Evolutionary conservation across 2,888 invertebrate genomes (phyloP).

Genomic region (Drosophila austrosaltans): DNA sequence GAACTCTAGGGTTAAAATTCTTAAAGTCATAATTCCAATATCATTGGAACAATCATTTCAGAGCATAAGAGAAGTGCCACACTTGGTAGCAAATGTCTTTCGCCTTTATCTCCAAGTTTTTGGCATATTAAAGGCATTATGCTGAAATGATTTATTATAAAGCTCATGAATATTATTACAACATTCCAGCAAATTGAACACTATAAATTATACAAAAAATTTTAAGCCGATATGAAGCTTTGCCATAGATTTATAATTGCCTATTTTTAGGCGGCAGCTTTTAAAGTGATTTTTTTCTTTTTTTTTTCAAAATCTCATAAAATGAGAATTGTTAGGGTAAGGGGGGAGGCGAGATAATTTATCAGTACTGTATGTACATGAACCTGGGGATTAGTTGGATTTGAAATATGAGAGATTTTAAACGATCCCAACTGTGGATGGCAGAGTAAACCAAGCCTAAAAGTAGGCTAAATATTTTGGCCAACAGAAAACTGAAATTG

Average conservation of each 20-base stretch:
- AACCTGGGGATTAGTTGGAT: constrained; percentile 1
- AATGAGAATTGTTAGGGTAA: not conserved
- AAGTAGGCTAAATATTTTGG: constrained; percentile 27
- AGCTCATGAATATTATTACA: not conserved
- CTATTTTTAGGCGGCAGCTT: constrained; percentile 48
- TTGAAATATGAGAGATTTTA: not conserved
- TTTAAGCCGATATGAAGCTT: constrained; percentile 6
- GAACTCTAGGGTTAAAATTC: no score
- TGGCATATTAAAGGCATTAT: constrained; percentile 2
- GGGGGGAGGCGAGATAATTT: constrained; percentile 1
- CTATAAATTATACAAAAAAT: constrained; percentile 1
- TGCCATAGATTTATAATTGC: constrained; percentile 35
- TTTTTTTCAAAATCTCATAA: constrained; percentile 8
- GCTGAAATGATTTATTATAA: not conserved
- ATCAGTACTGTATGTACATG: constrained; percentile 2
- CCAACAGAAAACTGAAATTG: constrained; percentile 26
- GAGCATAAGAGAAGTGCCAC: no score
- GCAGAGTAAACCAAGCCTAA: constrained; percentile 20
- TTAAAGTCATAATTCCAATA: no score
- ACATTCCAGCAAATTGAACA: not conserved
- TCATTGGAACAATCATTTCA: no score
- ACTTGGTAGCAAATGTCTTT: no score
- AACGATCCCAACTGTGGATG: not conserved
- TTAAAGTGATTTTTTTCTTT: not conserved
- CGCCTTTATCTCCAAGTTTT: no score